Evolutionary conservation across 2,113 vertebrate species (phyloP).

Genomic region (Miniopterus natalensis): DNA sequence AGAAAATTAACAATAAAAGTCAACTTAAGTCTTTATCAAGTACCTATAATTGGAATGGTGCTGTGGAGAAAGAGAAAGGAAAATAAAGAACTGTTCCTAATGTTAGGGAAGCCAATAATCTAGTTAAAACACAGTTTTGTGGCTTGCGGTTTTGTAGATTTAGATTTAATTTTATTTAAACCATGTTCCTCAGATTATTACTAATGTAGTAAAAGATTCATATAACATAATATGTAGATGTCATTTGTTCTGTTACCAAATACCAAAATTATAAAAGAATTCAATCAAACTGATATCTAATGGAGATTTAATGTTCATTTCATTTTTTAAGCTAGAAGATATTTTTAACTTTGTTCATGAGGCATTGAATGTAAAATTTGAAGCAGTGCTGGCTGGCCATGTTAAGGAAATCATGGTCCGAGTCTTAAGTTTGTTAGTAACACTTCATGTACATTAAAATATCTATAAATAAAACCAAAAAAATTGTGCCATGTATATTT

Average conservation of each 20-base stretch:
- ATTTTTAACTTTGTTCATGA: constrained; percentile 56
- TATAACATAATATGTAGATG: neutral
- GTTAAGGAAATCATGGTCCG: neutral
- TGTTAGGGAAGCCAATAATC: neutral
- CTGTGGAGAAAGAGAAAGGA: constrained; percentile 33
- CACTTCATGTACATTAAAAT: constrained; percentile 2
- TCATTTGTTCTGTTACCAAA: constrained; percentile 40
- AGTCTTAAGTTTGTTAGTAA: constrained; percentile 29
- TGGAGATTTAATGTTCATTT: constrained; percentile 34
- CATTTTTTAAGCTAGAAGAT: constrained; percentile 1
- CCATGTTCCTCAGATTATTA: constrained; percentile 1
- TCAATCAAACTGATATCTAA: constrained; percentile 11
- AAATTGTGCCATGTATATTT: neutral
- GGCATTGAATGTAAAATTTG: constrained; percentile 24
- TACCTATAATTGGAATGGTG: constrained; percentile 35
- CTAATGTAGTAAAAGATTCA: constrained; percentile 40
- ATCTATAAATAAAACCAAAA: constrained; percentile 22
- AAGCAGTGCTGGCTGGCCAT: neutral
- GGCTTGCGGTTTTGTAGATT: constrained; percentile 57
- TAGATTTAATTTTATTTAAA: constrained; percentile 64
- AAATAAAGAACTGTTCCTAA: constrained; percentile 22
- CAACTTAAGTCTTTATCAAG: constrained; percentile 51
- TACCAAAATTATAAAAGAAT: constrained; percentile 44
- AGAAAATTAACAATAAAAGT: constrained; percentile 67
- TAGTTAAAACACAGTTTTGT: constrained; percentile 21